Evolutionary conservation across 2,888 invertebrate genomes (phyloP).

Genomic region (Colletes collaris): DNA sequence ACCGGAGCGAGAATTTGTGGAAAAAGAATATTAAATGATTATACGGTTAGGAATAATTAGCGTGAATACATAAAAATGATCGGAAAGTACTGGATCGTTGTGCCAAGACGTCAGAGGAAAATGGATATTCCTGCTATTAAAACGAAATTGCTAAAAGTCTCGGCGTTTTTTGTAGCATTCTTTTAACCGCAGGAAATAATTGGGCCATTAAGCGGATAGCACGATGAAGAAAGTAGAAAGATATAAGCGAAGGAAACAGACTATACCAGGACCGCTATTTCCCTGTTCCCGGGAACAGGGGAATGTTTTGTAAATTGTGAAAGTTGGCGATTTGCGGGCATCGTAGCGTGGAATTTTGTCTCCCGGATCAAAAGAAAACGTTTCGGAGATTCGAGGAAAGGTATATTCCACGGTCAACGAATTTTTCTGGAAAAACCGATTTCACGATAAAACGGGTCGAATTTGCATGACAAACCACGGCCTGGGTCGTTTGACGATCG

Average conservation of each 20-base stretch:
- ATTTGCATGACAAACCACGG: slow-evolving; percentile 50
- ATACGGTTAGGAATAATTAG: too few species aligned
- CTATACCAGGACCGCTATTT: slow-evolving; percentile 14
- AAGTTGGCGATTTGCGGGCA: slow-evolving; percentile 47
- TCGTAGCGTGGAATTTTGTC: slow-evolving; percentile 35
- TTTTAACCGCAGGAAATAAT: slow-evolving; percentile 41
- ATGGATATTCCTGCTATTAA: too few species aligned
- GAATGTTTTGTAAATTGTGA: slow-evolving; percentile 54
- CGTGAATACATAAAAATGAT: too few species aligned
- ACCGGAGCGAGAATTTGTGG: too few species aligned
- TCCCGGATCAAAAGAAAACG: slow-evolving; percentile 44
- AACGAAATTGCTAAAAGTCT: slow-evolving; percentile 19
- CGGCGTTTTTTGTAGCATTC: slow-evolving; percentile 34
- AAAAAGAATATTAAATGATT: too few species aligned
- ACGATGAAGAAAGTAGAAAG: slow-evolving; percentile 36
- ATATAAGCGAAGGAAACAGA: slow-evolving; percentile 34
- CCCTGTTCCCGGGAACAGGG: slow-evolving; percentile 23
- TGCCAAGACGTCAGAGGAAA: not conserved
- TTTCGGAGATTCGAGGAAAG: slow-evolving; percentile 7
- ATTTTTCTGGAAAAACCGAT: slow-evolving; percentile 45
- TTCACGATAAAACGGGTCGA: slow-evolving; percentile 32
- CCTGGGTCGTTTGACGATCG: slow-evolving; percentile 33
- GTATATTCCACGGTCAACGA: slow-evolving; percentile 54
- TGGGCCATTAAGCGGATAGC: slow-evolving; percentile 47
- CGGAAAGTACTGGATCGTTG: not conserved